Conservation (phyloP, 2,113 vertebrate genomes). For the Brachirus orientalis region DNA sequence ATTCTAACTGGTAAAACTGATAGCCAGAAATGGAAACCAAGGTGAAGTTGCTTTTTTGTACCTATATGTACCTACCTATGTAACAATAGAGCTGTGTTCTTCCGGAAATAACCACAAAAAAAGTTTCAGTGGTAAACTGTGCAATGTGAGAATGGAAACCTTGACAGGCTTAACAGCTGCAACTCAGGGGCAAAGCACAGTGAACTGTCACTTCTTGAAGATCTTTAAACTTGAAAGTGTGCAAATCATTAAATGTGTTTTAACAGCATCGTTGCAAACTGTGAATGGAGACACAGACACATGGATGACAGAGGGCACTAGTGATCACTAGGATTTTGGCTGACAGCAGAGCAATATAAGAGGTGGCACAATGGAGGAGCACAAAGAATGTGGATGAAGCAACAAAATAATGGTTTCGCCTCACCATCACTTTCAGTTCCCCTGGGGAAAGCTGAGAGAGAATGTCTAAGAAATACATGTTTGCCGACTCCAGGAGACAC, state of each 20-base stretch:
- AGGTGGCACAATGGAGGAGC: slow-evolving; percentile 45
- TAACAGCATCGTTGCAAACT: slow-evolving; percentile 10
- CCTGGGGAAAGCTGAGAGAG: slow-evolving; percentile 60
- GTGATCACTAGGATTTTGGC: slow-evolving; percentile 63
- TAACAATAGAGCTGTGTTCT: too few species aligned
- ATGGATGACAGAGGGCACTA: slow-evolving; percentile 52
- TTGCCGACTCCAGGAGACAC: slow-evolving; percentile 58
- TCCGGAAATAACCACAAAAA: too few species aligned
- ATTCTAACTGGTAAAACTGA: background rate
- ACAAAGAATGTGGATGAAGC: slow-evolving; percentile 72
- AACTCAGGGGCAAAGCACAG: background rate
- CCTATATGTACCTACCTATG: too few species aligned
- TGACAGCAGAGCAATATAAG: slow-evolving; percentile 58
- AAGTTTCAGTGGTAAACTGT: background rate
- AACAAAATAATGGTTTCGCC: slow-evolving; percentile 74
- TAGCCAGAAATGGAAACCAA: too few species aligned
- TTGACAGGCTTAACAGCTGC: background rate
- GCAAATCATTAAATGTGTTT: slow-evolving; percentile 20
- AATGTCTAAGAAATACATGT: slow-evolving; percentile 60
- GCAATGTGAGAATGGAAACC: background rate
- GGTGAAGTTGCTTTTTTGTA: too few species aligned
- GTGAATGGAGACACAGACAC: slow-evolving; percentile 6
- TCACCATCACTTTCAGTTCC: slow-evolving; percentile 71
- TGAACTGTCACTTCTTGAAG: background rate
- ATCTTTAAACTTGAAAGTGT: background rate